phyloP scores from a whole-genome alignment of 2,113 vertebrate species.

The Pardalotus punctatus region DNA sequence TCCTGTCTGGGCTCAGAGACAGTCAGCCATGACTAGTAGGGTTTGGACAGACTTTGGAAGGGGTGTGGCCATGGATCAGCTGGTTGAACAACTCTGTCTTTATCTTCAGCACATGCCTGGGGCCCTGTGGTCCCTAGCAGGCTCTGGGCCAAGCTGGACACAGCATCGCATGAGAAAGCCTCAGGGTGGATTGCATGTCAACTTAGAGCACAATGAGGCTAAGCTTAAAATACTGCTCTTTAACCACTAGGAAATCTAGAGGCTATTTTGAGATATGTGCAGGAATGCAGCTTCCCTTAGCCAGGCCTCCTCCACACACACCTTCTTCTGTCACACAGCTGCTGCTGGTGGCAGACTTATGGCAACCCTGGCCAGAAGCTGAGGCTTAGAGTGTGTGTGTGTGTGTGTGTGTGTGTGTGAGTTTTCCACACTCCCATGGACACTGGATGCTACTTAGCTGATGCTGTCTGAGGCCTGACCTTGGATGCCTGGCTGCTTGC shows the following conservation, averaged over 20 bases:
- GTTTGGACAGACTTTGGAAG: not conserved
- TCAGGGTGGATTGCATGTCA: not conserved
- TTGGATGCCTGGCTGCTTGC: not conserved
- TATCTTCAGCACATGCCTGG: not conserved
- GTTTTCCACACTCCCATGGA: not conserved
- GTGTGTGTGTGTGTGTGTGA: not conserved
- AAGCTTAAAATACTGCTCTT: not conserved
- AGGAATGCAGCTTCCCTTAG: not conserved
- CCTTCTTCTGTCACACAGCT: not conserved
- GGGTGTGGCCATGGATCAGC: rapidly evolving
- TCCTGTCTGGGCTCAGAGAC: not conserved
- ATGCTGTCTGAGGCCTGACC: not conserved
- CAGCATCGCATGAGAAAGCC: not conserved
- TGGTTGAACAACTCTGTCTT: not conserved
- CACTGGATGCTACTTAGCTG: not conserved
- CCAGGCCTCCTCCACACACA: not conserved
- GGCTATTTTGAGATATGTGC: not conserved
- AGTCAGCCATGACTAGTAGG: not conserved
- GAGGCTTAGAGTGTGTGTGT: not conserved
- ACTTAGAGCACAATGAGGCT: not conserved
- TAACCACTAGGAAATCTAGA: not conserved
- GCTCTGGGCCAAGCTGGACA: not conserved
- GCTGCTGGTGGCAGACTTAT: not conserved
- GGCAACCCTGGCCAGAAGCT: not conserved
- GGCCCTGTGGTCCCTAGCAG: not conserved